Percentiles rank a stretch among this genome's conserved stretches.
Evolutionary conservation across 2,888 invertebrate species (phyloP).

Genomic region (Cantharis nigra): DNA sequence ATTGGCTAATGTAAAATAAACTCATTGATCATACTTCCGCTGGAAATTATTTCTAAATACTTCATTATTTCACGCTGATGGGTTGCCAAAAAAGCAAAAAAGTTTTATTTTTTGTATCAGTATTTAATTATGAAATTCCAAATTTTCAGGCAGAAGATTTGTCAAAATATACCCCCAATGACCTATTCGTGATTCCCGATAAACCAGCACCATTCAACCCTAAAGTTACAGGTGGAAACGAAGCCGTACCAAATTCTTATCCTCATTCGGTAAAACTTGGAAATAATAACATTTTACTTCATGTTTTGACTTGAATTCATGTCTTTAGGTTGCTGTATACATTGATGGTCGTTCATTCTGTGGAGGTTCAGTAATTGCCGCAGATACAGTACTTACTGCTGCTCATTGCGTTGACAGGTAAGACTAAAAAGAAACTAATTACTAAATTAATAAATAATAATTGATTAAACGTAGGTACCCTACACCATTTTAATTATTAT

Average conservation of each 20-base stretch:
- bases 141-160: neutral
- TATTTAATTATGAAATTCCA: neutral
- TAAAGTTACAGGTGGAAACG: conserved; percentile 1
- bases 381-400: conserved; percentile 59
- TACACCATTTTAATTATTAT: no score
- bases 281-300: neutral
- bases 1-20: no score
- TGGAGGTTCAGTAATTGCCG: conserved; percentile 58
- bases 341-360: conserved; percentile 56
- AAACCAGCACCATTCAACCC: neutral
- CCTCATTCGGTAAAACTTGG: conserved; percentile 4
- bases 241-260: conserved; percentile 29
- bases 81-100: no score
- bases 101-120: no score
- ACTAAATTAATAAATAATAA: no score
- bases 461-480: no score
- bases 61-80: no score
- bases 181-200: neutral
- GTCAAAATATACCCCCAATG: neutral
- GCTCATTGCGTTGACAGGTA: conserved; percentile 60
- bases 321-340: neutral
- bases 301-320: neutral
- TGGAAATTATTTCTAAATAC: no score
- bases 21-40: no score
- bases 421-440: neutral